phyloP scores from a whole-genome alignment of 30 jellyfish, hydroid and myxozoan genomes.

The Hydractinia echinata region DNA sequence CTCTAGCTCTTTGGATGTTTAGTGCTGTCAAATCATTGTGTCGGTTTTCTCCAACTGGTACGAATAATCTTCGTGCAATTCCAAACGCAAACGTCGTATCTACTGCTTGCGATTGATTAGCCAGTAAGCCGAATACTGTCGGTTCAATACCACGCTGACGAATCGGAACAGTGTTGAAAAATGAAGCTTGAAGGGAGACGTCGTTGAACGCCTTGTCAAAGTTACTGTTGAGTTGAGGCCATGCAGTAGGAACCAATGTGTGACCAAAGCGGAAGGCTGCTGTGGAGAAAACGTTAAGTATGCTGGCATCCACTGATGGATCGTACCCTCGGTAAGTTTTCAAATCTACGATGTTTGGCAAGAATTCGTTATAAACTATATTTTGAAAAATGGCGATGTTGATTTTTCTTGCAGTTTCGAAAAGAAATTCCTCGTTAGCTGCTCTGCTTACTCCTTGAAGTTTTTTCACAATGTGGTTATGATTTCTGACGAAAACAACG shows the following conservation, averaged over 20 bases:
- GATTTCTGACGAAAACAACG: slow-evolving; percentile 34
- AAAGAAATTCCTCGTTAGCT: not conserved
- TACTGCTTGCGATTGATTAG: slow-evolving; percentile 20
- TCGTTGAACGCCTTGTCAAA: no score
- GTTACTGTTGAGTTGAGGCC: slow-evolving; percentile 19
- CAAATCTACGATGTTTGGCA: not conserved
- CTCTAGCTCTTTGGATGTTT: slow-evolving; percentile 49
- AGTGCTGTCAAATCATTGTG: slow-evolving; percentile 29
- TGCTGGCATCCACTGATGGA: no score
- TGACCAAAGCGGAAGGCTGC: slow-evolving; percentile 22
- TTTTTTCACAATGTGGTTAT: slow-evolving; percentile 27
- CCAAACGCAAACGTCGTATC: slow-evolving; percentile 21
- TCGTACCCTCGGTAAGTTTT: slow-evolving; percentile 29
- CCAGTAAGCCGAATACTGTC: slow-evolving; percentile 18
- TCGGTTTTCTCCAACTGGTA: not conserved
- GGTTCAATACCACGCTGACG: not conserved
- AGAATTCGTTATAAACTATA: slow-evolving; percentile 25
- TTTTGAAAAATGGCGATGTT: slow-evolving; percentile 32
- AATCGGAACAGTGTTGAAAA: no score
- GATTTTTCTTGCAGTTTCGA: slow-evolving; percentile 30
- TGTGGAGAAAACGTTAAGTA: no score
- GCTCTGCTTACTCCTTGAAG: slow-evolving; percentile 27
- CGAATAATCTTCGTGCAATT: slow-evolving; percentile 9
- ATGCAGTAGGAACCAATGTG: slow-evolving; percentile 19
- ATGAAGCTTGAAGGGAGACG: no score